Percentiles rank a stretch among this genome's conserved stretches.
phyloP scores from a whole-genome alignment of 2,797 vertebrate species.

The Todus mexicanus region DNA sequence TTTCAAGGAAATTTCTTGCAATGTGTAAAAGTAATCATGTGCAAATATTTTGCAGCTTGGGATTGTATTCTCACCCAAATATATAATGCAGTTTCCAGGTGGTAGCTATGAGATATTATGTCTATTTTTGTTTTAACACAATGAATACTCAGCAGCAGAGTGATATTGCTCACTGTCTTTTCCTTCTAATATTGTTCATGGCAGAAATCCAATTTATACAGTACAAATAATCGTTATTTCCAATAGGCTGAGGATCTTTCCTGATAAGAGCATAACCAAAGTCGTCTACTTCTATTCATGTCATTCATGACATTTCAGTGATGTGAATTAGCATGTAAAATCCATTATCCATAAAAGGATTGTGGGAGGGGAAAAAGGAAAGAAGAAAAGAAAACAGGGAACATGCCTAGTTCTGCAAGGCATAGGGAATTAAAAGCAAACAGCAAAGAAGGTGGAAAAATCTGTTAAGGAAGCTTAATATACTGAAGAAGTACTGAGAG shows the following conservation, averaged over 20 bases:
- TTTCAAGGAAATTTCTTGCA: slow-evolving; percentile 27
- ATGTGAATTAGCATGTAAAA: slow-evolving; percentile 54
- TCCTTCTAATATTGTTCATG: slow-evolving; percentile 55
- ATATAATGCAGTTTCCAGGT: slow-evolving; percentile 40
- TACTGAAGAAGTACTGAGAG: background rate
- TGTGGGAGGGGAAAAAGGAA: background rate
- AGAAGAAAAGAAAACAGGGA: background rate
- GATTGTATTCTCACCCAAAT: slow-evolving; percentile 11
- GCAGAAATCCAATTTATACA: slow-evolving; percentile 53
- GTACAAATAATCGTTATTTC: slow-evolving; percentile 61
- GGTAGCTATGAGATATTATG: slow-evolving; percentile 23
- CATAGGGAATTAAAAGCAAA: slow-evolving; percentile 49
- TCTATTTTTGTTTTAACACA: slow-evolving; percentile 42
- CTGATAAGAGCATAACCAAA: slow-evolving; percentile 37
- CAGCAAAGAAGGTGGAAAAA: slow-evolving; percentile 16
- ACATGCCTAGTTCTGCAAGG: background rate
- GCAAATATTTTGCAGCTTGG: slow-evolving; percentile 26
- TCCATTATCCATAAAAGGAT: background rate
- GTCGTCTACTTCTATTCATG: slow-evolving; percentile 45
- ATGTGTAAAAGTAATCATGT: slow-evolving; percentile 27
- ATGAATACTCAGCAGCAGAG: slow-evolving; percentile 18
- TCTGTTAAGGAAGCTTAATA: background rate
- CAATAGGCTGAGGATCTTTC: slow-evolving; percentile 32
- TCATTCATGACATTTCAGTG: slow-evolving; percentile 27
- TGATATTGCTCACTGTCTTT: slow-evolving; percentile 32